phyloP scores from a whole-genome alignment of 1,140 invertebrate genomes.

The Nebria ingens region DNA sequence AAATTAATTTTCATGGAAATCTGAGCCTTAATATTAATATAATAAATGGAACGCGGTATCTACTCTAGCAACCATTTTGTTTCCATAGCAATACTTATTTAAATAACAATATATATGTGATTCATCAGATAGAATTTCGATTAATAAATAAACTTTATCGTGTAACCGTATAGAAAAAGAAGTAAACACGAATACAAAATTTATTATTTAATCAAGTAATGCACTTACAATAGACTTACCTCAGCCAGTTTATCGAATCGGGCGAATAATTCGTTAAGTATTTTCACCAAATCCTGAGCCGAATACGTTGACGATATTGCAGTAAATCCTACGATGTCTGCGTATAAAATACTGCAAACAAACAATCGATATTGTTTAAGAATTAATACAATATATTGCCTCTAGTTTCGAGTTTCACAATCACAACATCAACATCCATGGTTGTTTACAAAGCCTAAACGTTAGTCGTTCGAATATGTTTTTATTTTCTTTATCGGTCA shows the following conservation, averaged over 20 bases:
- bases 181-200: not conserved
- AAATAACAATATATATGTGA: not conserved
- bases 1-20: too few species aligned
- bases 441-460: too few species aligned
- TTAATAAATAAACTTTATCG: not conserved
- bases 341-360: constrained; percentile 66
- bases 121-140: not conserved
- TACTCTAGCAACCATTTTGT: too few species aligned
- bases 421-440: too few species aligned
- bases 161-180: not conserved
- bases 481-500: too few species aligned
- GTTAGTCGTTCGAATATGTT: too few species aligned
- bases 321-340: constrained; percentile 89
- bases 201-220: not conserved
- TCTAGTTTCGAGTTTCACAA: too few species aligned
- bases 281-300: constrained; percentile 85
- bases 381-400: not conserved
- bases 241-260: constrained; percentile 85
- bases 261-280: constrained; percentile 88
- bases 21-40: too few species aligned
- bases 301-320: constrained; percentile 92
- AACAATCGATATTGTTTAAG: constrained; percentile 16
- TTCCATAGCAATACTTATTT: too few species aligned
- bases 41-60: too few species aligned
- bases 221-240: constrained; percentile 39